phyloP scores from a whole-genome alignment of 2,113 vertebrate genomes.

The Galbula dea region DNA sequence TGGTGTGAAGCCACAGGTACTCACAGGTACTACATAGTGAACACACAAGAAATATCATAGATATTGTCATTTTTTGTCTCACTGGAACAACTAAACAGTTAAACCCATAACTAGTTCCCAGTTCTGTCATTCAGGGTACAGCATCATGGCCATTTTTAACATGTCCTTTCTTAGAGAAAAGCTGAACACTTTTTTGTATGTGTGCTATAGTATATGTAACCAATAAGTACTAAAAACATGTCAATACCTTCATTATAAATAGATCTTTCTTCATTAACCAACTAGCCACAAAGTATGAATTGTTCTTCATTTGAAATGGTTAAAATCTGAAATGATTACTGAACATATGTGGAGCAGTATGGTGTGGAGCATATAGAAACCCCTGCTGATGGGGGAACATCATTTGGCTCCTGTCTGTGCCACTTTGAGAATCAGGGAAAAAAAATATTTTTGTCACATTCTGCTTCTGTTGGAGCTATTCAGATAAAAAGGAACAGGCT shows the following conservation, averaged over 20 bases:
- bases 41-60: neutral
- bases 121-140: neutral
- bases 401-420: neutral
- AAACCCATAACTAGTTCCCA: neutral
- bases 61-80: neutral
- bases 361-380: neutral
- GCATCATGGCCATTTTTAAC: neutral
- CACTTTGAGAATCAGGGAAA: neutral
- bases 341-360: neutral
- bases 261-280: neutral
- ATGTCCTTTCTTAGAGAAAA: neutral
- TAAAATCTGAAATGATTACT: neutral
- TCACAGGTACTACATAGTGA: too few relatives aligned
- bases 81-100: neutral
- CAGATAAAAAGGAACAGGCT: neutral
- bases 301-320: neutral
- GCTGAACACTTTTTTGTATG: neutral
- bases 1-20: neutral
- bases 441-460: neutral
- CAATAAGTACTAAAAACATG: rapidly evolving
- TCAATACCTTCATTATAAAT: neutral
- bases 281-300: neutral
- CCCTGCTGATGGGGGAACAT: neutral
- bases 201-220: neutral
- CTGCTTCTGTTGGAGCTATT: neutral